Base-by-base conservation (phyloP, 2,888 invertebrate genomes). In the Drosophila demipolita region DNA sequence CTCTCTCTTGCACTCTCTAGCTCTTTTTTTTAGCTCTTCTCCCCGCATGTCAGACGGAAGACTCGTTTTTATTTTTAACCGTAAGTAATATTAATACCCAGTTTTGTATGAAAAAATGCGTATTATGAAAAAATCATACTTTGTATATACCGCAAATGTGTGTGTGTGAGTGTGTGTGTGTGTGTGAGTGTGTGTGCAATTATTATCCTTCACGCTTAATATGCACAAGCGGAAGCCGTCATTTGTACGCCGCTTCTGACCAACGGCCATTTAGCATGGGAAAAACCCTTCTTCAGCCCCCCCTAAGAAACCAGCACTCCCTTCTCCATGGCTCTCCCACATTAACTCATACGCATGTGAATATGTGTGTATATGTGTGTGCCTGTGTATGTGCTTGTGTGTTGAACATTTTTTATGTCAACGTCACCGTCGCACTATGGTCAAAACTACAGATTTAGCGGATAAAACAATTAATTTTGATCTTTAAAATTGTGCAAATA, bases 161-260 rank as follows among this genome's bases (percentile, higher is more conserved):
- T 49, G 20, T 48, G 36, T 17, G 11, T 49, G 32, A 54, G n/a
- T 49, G 32, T 58, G 11, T 45, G 33, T 49, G 20, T 45, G 29
- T 59, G 62, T 55, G 54, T 52, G 80, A 71, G 69, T 79, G 72
- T 84, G 73, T 73, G 74, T 79, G 79, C 89, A 89, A 87, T 87
- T 89, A 89, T 89, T 88, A 89, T 89, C 82, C 85, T 88, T 88
- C 83, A 87, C 81, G 89, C 88, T 89, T 88, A 89, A 87, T 89
- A 89, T 89, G 87, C 89, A 88, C 73, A 85, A 88, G 83, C 89
- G 89, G 89, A 89, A 89, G 88, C 87, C 87, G 83, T 88, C 89
- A 89, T 89, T 89, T 88, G 88, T 88, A 82, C 85, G 87, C 82
- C 84, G 86, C 68, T 75, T 82, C 81, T 87, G 85, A 83, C 85